Evolutionary conservation across 2,888 invertebrate genomes (phyloP).

Genomic region (Myathropa florea): DNA sequence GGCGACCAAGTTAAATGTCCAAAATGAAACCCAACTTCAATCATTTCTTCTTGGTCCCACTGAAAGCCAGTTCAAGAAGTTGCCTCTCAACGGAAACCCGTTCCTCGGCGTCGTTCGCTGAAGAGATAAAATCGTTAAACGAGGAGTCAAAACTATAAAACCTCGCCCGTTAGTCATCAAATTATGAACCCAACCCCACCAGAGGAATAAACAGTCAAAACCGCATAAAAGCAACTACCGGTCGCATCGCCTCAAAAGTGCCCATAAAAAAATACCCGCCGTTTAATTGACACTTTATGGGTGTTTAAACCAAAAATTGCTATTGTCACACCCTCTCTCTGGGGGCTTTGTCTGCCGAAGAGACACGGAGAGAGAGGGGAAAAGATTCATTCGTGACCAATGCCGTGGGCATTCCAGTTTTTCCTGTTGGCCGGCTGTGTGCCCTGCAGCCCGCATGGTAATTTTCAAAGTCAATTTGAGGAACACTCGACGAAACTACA

Average conservation of each 20-base stretch:
- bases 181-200: not conserved
- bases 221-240: conserved; percentile 5
- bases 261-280: not conserved
- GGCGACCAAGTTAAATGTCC: too few relatives aligned
- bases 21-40: too few relatives aligned
- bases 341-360: not conserved
- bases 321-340: conserved; percentile 46
- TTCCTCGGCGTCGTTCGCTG: not conserved
- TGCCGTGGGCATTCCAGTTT: not conserved
- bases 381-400: conserved; percentile 2
- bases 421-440: too few relatives aligned
- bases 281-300: conserved; percentile 42
- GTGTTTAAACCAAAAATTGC: conserved; percentile 12
- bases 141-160: not conserved
- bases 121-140: not conserved
- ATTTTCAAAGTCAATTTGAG: conserved; percentile 40
- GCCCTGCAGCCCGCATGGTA: conserved; percentile 2
- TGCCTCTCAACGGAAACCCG: not conserved
- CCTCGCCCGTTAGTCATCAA: not conserved
- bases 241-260: not conserved
- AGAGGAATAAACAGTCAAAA: not conserved
- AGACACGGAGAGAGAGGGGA: too few relatives aligned
- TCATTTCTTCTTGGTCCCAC: too few relatives aligned
- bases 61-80: too few relatives aligned
- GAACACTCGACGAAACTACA: not conserved